Evolutionary conservation across 1,140 invertebrate species (phyloP).

Genomic region (Bombus fervidus): DNA sequence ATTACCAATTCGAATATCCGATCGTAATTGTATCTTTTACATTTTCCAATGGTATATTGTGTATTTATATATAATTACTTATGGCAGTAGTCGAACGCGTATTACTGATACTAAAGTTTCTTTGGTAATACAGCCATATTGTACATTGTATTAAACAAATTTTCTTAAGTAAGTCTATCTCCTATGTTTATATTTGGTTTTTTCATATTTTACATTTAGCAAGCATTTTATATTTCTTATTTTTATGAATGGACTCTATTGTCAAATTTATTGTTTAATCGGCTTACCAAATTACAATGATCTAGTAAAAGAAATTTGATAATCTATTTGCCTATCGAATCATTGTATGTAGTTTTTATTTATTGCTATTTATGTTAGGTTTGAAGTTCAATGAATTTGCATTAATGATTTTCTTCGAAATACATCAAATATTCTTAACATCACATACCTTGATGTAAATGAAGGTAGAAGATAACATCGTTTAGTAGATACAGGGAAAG

Average conservation of each 20-base stretch:
- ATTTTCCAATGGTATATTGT: neutral
- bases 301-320: neutral
- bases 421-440: neutral
- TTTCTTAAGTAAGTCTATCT: conserved; percentile 41
- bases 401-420: neutral
- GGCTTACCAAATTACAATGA: neutral
- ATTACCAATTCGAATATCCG: conserved; percentile 6
- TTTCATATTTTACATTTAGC: neutral
- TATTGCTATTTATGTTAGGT: neutral
- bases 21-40: neutral
- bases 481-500: neutral
- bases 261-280: neutral
- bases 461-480: neutral
- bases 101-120: conserved; percentile 55
- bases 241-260: neutral
- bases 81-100: conserved; percentile 18
- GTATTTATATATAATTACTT: conserved; percentile 9
- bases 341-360: neutral
- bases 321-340: neutral
- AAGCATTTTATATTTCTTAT: neutral
- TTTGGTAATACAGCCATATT: conserved; percentile 69
- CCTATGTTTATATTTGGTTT: conserved; percentile 3
- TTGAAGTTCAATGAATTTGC: neutral
- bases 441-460: too few species aligned
- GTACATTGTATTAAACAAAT: conserved; percentile 59